These are phyloP conservation scores for Zaprionus davidi DNA, from an alignment of 1,140 invertebrate species.

Conservation along the genomic window DNA sequence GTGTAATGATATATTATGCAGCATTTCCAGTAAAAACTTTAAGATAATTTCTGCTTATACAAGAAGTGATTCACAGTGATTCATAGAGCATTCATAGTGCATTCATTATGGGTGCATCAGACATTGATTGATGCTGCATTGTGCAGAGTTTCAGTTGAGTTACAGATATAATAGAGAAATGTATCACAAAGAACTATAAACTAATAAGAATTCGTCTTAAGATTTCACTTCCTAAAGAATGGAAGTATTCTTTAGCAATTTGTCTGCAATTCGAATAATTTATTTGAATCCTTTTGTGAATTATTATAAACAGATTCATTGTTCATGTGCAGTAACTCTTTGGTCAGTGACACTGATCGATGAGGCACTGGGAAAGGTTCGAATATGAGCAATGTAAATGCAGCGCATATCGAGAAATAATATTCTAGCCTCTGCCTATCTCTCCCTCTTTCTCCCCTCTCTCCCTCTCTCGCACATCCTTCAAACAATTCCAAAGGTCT, in stretches of 20 bases:
- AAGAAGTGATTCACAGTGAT: conserved; percentile 5
- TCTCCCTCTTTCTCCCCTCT: no score
- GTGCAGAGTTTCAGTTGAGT: not conserved
- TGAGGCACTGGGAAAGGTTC: not conserved
- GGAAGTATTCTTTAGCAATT: not conserved
- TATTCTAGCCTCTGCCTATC: not conserved
- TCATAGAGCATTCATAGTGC: conserved; percentile 14
- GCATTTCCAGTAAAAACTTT: not conserved
- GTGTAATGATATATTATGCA: not conserved
- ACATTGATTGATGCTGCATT: not conserved
- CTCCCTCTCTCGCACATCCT: not conserved
- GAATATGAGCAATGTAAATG: not conserved
- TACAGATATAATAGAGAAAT: not conserved
- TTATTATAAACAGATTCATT: not conserved
- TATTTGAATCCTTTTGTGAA: not conserved
- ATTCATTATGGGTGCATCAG: not conserved
- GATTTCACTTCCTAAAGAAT: no score
- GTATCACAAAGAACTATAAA: not conserved
- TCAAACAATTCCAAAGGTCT: conserved; percentile 1
- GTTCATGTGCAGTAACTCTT: not conserved
- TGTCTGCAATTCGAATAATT: conserved; percentile 6
- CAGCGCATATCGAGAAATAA: not conserved
- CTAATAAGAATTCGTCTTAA: not conserved
- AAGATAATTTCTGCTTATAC: not conserved
- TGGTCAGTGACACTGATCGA: conserved; percentile 28